These are phyloP conservation scores for Phoenicopterus ruber DNA, from an alignment of 2,113 vertebrate species.

Conservation along the genomic window DNA sequence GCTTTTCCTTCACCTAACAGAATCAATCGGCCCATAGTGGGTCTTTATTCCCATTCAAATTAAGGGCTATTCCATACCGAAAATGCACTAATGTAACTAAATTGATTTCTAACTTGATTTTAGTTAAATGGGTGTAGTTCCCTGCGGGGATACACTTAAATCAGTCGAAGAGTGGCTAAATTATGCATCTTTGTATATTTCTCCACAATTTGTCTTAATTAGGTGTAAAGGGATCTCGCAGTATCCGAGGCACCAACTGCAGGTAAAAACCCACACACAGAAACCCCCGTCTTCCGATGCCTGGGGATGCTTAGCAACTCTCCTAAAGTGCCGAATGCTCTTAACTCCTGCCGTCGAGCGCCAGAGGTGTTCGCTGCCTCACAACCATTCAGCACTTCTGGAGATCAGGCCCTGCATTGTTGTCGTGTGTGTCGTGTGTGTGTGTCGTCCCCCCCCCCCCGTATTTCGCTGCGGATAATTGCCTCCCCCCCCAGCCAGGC, in stretches of 20 bases:
- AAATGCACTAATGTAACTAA: conserved; percentile 56
- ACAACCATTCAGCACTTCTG: background rate
- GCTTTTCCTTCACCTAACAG: conserved; percentile 26
- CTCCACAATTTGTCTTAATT: conserved; percentile 35
- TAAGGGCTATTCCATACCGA: conserved; percentile 43
- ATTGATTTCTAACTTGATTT: conserved; percentile 66
- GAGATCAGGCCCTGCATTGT: background rate
- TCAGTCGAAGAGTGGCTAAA: background rate
- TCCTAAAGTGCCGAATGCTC: background rate
- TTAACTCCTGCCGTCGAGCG: background rate
- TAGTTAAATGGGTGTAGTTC: conserved; percentile 60
- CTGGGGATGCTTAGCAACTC: background rate
- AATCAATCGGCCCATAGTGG: conserved; percentile 33
- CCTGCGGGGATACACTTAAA: conserved; percentile 38
- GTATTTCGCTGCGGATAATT: background rate
- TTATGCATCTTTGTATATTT: conserved; percentile 55
- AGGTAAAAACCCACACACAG: background rate
- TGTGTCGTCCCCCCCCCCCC: no score
- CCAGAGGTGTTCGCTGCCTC: background rate
- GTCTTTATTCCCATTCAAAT: conserved; percentile 63
- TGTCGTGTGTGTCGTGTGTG: rapidly evolving
- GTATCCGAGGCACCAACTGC: rapidly evolving
- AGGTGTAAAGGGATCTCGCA: background rate
- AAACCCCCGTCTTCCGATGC: background rate
- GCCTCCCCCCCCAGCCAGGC: background rate